Evolutionary conservation across 2,113 vertebrate species (phyloP), one percentile per base, ranked within the genome.

Genomic region (Etheostoma cragini): DNA sequence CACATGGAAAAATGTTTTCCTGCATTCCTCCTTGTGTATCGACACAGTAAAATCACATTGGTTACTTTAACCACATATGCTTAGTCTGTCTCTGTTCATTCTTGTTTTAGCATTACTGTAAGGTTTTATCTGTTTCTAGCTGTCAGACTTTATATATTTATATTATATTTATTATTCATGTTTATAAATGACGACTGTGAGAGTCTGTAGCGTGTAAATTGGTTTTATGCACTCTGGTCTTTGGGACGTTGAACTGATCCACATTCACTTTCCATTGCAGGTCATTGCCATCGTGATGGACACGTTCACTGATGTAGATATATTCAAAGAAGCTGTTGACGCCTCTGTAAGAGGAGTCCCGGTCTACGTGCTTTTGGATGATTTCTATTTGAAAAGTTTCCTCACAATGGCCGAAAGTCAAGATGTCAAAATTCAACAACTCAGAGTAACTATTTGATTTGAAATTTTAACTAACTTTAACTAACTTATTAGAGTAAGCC

Each of bases 261-360:
- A 5, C 52, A 0, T 83, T 65, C 70, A 85, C 35, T 89, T 62
- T 93, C 64, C 74, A 89, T 56, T 56, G 63, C 92, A 99, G 98
- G 97, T 98, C 72, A 93, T 99, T 91, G 98, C 96, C 35, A 95
- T 99, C 35, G 97, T 96, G 72, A 99, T 99, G 98, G 97, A 99
- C 77, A 88, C 94, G 52, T 99, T 99, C 92, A 98, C 98, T 53
- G 98, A 99, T 80, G 95, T 98, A 47, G 98, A 99, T 89, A 96
- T 99, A 88, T 98, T 99, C 89, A 97, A 96, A 94, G 98, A 99
- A 93, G 91, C 94, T 1, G 95, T 98, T 3, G 97, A 99, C 12
- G 97, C 97, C 49, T 97, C 97, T 22, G 33, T 95, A 49, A 95
- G 96, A 83, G 97, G 97, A 38, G 91, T 98, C 69, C 94, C 97